Conservation (phyloP, 2,113 vertebrate genomes). For the Onychostoma macrolepis region DNA sequence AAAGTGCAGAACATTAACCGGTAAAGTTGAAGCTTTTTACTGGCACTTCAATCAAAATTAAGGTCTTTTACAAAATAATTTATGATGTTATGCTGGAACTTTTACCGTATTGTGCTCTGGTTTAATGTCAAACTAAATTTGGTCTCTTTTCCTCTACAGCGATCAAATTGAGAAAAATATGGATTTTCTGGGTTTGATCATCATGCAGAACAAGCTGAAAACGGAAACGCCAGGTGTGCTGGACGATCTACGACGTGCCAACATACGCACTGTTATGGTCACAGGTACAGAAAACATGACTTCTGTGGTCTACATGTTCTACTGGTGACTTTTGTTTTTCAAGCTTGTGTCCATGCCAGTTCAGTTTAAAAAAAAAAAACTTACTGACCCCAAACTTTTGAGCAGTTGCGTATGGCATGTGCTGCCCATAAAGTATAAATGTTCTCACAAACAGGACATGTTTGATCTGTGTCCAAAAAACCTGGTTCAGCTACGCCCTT, state of each 20-base stretch:
- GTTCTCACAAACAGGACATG: no score
- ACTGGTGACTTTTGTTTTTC: neutral
- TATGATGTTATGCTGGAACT: neutral
- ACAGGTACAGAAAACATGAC: constrained; percentile 80
- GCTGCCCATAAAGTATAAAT: no score
- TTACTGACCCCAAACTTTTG: no score
- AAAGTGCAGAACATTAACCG: constrained; percentile 93
- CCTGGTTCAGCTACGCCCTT: neutral
- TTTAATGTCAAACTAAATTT: neutral
- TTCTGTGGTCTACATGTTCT: neutral
- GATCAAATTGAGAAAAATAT: constrained; percentile 93
- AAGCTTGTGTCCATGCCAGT: neutral
- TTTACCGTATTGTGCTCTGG: neutral
- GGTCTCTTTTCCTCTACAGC: constrained; percentile 67
- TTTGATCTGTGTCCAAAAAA: neutral
- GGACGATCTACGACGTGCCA: constrained; percentile 87
- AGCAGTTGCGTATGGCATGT: no score
- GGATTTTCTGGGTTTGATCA: constrained; percentile 94
- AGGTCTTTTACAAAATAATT: neutral
- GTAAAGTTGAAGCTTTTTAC: constrained; percentile 65
- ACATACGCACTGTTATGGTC: constrained; percentile 97
- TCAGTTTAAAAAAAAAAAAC: neutral
- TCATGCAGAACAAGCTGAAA: constrained; percentile 99
- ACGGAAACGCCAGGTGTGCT: constrained; percentile 90
- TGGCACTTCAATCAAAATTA: neutral